Evolutionary conservation across 2,113 vertebrate species (phyloP).

Genomic region (Pleuronectes platessa): DNA sequence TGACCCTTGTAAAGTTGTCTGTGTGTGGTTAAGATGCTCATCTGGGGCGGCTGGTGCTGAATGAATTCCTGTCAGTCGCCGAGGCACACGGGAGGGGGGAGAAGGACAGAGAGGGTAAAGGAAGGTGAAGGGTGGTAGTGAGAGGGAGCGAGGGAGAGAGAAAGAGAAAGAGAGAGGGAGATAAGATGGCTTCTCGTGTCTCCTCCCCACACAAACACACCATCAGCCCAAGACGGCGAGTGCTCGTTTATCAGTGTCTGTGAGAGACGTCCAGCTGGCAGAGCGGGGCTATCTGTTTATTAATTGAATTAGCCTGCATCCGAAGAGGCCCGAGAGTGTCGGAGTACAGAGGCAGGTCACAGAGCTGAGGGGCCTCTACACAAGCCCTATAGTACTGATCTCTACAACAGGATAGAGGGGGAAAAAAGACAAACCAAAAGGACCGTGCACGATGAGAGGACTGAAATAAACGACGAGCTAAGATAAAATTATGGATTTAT

Average conservation of each 20-base stretch:
- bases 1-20: constrained; percentile 72
- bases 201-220: constrained; percentile 57
- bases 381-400: constrained; percentile 3
- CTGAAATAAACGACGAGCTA: not conserved
- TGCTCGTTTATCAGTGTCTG: constrained; percentile 87
- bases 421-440: not conserved
- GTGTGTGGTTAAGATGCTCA: constrained; percentile 56
- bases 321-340: constrained; percentile 75
- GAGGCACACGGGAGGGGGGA: constrained; percentile 46
- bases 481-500: not conserved
- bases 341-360: constrained; percentile 73
- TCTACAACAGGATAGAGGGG: constrained; percentile 2
- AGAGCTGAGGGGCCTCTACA: constrained; percentile 53
- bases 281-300: constrained; percentile 85
- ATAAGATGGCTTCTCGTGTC: constrained; percentile 66
- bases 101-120: constrained; percentile 44
- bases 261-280: constrained; percentile 86
- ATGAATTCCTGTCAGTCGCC: constrained; percentile 77
- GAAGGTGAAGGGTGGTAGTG: constrained; percentile 50
- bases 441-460: not conserved
- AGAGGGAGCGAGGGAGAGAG: constrained; percentile 10
- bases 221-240: constrained; percentile 71
- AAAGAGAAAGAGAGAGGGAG: constrained; percentile 41
- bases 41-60: constrained; percentile 55
- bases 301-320: constrained; percentile 90